phyloP scores from a whole-genome alignment of 2,113 vertebrate genomes.

The Cyprinodon tularosa region DNA sequence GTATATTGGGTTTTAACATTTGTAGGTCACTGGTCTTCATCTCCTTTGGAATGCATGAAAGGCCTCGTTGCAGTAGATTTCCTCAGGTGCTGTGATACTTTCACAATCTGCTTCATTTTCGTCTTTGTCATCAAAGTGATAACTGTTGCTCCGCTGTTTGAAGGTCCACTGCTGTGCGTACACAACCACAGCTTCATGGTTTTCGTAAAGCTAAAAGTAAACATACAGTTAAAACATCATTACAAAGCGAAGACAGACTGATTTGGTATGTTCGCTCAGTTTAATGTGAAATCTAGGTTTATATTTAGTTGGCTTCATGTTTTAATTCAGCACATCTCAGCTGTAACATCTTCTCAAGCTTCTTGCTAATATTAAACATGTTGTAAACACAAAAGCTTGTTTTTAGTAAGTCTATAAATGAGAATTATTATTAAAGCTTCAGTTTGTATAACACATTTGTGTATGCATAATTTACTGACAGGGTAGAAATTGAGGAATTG shows the following conservation, averaged over 20 bases:
- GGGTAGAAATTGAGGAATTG: too few species aligned
- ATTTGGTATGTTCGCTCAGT: neutral
- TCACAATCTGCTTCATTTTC: conserved; percentile 10
- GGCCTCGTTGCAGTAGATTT: conserved; percentile 6
- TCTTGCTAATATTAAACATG: too few species aligned
- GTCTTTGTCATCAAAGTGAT: neutral
- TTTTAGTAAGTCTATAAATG: too few species aligned
- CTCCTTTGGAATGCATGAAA: neutral
- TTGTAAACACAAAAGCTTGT: too few species aligned
- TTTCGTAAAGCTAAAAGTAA: conserved; percentile 5
- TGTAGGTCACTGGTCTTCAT: neutral
- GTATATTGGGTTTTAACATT: too few species aligned
- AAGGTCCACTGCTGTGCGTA: neutral
- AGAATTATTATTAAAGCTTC: too few species aligned
- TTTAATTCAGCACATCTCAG: too few species aligned
- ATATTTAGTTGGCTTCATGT: neutral
- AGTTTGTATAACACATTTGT: too few species aligned
- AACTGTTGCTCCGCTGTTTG: conserved; percentile 8
- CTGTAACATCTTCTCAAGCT: too few species aligned
- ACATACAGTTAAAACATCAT: neutral
- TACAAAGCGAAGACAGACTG: neutral
- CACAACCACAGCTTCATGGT: neutral
- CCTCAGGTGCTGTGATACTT: conserved; percentile 2
- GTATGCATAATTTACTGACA: too few species aligned
- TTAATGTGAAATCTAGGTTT: neutral